These are phyloP conservation scores for Microplitis demolitor DNA, from an alignment of 1,140 invertebrate species.

Conservation along the genomic window DNA sequence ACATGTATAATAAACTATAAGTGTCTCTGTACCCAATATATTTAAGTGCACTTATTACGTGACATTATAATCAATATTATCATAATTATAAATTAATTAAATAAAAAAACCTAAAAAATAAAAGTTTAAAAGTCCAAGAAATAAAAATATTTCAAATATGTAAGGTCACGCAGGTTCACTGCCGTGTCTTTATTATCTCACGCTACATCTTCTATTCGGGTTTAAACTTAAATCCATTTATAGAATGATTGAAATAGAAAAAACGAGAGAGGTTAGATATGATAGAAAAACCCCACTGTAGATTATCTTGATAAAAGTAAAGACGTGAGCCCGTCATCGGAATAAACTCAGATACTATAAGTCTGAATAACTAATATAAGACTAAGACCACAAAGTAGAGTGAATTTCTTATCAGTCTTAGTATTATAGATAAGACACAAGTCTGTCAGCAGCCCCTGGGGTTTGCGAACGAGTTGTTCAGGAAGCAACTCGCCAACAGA, in stretches of 20 bases:
- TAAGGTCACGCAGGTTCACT: conserved; percentile 38
- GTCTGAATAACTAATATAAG: background rate
- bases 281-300: background rate
- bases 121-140: background rate
- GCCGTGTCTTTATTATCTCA: conserved; percentile 31
- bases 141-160: conserved; percentile 25
- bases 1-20: background rate
- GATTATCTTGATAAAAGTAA: conserved; percentile 5
- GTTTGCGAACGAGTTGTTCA: background rate
- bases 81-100: conserved; percentile 15
- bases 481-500: background rate
- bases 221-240: background rate
- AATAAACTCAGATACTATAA: background rate
- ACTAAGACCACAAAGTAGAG: background rate
- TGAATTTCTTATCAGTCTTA: background rate
- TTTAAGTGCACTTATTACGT: no score
- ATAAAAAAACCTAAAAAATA: background rate
- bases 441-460: background rate
- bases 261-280: background rate
- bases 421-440: background rate
- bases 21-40: background rate
- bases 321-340: conserved; percentile 26
- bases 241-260: background rate
- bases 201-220: conserved; percentile 29
- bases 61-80: background rate